These are phyloP conservation scores for Drosophila truncata DNA, from an alignment of 1,140 invertebrate species.

Conservation along the genomic window DNA sequence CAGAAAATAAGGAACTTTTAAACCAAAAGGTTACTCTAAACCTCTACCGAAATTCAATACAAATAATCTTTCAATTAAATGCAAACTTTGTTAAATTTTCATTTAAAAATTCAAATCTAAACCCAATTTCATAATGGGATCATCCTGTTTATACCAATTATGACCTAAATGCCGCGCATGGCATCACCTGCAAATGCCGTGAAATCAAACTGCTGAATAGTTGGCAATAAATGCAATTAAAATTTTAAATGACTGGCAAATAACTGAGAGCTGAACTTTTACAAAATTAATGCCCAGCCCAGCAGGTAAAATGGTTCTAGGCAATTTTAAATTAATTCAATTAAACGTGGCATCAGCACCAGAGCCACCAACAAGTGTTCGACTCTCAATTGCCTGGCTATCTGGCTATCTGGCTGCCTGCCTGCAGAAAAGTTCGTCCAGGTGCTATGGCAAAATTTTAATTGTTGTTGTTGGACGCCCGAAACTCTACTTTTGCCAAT, in stretches of 20 bases:
- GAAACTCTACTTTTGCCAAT: conserved; percentile 61
- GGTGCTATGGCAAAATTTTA: conserved; percentile 61
- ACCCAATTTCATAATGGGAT: neutral
- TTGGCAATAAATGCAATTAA: conserved; percentile 69
- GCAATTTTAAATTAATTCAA: conserved; percentile 71
- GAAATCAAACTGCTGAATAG: conserved; percentile 45
- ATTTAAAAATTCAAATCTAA: neutral
- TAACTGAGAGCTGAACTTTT: conserved; percentile 34
- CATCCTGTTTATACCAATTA: conserved; percentile 38
- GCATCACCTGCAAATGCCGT: conserved; percentile 32
- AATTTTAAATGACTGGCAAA: conserved; percentile 49
- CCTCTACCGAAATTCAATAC: neutral
- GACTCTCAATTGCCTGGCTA: conserved; percentile 27
- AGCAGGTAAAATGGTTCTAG: conserved; percentile 21
- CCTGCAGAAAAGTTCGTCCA: conserved; percentile 47
- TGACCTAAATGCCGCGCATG: conserved; percentile 11
- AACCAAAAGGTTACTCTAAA: neutral
- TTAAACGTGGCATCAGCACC: conserved; percentile 54
- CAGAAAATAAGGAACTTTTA: neutral
- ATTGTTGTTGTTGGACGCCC: conserved; percentile 49
- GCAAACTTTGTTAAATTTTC: neutral
- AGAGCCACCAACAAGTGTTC: conserved; percentile 27
- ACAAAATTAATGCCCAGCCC: conserved; percentile 29
- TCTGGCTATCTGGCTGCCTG: conserved; percentile 1
- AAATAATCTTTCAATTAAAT: neutral